Percentiles rank a stretch among this genome's conserved stretches.
These are phyloP conservation scores for Drosophila tani DNA, from an alignment of 1,140 invertebrate genomes.

Conservation along the genomic window DNA sequence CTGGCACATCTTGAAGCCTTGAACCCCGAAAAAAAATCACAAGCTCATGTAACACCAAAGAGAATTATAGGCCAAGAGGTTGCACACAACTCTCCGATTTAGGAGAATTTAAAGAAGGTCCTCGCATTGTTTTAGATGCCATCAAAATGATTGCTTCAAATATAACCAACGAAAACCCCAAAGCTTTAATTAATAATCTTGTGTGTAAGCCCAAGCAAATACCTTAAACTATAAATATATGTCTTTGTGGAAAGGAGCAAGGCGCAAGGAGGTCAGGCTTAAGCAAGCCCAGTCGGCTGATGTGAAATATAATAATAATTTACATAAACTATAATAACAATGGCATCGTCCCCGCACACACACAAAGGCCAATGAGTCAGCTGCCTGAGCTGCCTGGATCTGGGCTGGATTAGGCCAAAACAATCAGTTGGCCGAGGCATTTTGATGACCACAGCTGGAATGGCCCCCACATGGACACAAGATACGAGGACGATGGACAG, in stretches of 20 bases:
- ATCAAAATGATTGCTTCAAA: conserved; percentile 5
- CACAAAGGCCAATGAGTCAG: conserved; percentile 32
- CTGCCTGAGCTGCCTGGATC: conserved; percentile 10
- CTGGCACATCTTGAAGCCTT: neutral
- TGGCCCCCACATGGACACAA: conserved; percentile 1
- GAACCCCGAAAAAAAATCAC: neutral
- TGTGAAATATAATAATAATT: conserved; percentile 30
- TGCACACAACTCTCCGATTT: neutral
- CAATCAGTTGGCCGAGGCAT: conserved; percentile 22
- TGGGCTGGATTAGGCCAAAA: conserved; percentile 15
- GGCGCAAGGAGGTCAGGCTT: no score
- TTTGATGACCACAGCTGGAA: conserved; percentile 44
- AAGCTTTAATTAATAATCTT: conserved; percentile 23
- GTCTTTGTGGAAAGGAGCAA: no score
- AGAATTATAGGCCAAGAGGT: no score
- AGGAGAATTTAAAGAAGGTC: neutral
- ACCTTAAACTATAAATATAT: neutral
- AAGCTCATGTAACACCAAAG: neutral
- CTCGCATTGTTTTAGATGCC: neutral
- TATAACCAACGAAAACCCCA: neutral
- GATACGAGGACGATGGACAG: neutral
- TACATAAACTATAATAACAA: conserved; percentile 38
- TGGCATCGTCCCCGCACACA: neutral
- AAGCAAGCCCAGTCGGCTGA: neutral
- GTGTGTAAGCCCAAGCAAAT: neutral